Evolutionary conservation across 2,888 invertebrate species (phyloP).

Genomic region (Choreutis nemorana): DNA sequence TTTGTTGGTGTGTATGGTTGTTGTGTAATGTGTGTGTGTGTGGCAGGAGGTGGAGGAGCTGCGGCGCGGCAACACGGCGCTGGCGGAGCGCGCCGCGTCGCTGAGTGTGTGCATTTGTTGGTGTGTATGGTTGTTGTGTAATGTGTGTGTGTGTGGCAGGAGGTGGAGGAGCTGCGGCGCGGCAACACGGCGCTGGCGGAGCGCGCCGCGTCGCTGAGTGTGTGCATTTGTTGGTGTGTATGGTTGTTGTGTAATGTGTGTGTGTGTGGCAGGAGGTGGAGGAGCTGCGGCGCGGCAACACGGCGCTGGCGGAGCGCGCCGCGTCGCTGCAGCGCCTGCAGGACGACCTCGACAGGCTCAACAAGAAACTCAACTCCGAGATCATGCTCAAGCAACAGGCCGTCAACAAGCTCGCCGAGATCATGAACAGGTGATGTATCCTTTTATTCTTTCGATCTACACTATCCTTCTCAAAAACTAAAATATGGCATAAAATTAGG

Average conservation of each 20-base stretch:
- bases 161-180: not conserved
- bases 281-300: slow-evolving; percentile 78
- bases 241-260: not conserved
- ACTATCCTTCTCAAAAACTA: too few species aligned
- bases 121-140: not conserved
- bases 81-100: slow-evolving; percentile 79
- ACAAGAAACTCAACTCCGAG: slow-evolving; percentile 86
- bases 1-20: slow-evolving; percentile 1
- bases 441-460: not conserved
- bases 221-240: slow-evolving; percentile 1
- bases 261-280: slow-evolving; percentile 75
- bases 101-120: too few species aligned
- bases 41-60: slow-evolving; percentile 89
- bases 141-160: not conserved
- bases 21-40: not conserved
- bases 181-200: too few species aligned
- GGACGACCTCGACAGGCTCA: slow-evolving; percentile 83
- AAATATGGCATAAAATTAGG: too few species aligned
- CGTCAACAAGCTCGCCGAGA: slow-evolving; percentile 96
- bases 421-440: slow-evolving; percentile 82
- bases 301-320: slow-evolving; percentile 80
- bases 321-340: slow-evolving; percentile 71
- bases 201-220: not conserved
- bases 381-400: slow-evolving; percentile 91
- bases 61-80: slow-evolving; percentile 75